Conservation (phyloP, 2,888 invertebrate genomes). For the Desoria tigrina region DNA sequence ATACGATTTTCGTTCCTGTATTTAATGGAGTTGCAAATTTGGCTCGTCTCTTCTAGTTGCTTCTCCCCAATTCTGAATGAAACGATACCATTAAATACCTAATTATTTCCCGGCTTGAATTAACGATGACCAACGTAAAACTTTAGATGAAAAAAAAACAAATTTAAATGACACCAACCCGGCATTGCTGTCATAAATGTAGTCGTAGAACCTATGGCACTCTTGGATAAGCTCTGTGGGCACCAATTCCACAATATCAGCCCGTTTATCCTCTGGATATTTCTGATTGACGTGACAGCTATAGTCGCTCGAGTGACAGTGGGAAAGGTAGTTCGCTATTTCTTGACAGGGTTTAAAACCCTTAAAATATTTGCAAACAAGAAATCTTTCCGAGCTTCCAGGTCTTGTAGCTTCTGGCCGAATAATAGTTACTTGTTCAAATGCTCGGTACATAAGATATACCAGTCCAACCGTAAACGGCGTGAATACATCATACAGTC, state of each 20-base stretch:
- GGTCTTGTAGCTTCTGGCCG: conserved; percentile 96
- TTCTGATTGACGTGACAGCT: conserved; percentile 37
- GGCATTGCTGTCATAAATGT: conserved; percentile 78
- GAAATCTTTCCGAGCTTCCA: conserved; percentile 88
- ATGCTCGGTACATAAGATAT: conserved; percentile 88
- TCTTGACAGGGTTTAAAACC: conserved; percentile 29
- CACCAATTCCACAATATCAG: conserved; percentile 69
- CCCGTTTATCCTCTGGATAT: conserved; percentile 36
- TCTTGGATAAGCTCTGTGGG: conserved; percentile 68
- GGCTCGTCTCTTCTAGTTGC: conserved; percentile 43
- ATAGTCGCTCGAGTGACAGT: conserved; percentile 33
- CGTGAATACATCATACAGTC: conserved; percentile 93
- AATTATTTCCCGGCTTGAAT: too few species aligned
- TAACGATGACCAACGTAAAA: too few species aligned
- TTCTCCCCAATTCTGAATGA: conserved; percentile 30
- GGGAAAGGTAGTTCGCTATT: conserved; percentile 39
- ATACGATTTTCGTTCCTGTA: conserved; percentile 29
- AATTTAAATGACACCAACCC: conserved; percentile 64
- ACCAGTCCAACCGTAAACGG: conserved; percentile 88
- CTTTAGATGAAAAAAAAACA: too few species aligned
- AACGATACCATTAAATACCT: too few species aligned
- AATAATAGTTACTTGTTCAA: conserved; percentile 79
- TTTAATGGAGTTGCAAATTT: conserved; percentile 26
- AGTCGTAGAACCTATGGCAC: conserved; percentile 74
- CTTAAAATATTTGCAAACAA: conserved; percentile 46